A percentile compares a stretch with the other conserved stretches of the same genome.
Evolutionary conservation across 2,797 vertebrate genomes (phyloP).

Genomic region (Erethizon dorsatum): DNA sequence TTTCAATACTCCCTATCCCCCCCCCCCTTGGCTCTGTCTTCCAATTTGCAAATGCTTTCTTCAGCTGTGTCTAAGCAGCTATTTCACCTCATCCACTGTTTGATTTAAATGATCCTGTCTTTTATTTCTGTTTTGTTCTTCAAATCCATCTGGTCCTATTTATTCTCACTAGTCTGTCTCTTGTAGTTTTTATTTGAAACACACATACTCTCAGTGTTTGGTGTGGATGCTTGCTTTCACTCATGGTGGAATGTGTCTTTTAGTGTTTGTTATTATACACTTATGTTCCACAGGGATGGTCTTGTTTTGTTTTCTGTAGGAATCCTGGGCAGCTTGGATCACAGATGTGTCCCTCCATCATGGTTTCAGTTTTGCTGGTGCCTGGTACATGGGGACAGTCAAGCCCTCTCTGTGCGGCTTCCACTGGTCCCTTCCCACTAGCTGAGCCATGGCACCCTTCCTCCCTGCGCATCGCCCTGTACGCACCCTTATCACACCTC

Average conservation of each 20-base stretch:
- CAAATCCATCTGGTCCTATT: not conserved
- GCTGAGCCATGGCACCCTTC: not conserved
- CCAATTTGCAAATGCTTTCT: not conserved
- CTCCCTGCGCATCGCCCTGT: not conserved
- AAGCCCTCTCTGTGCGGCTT: not conserved
- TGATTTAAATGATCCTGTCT: not conserved
- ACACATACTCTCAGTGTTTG: not conserved
- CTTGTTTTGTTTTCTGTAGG: slow-evolving; percentile 31
- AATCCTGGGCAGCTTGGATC: not conserved
- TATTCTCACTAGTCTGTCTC: not conserved
- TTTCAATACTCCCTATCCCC: not conserved
- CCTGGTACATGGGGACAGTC: not conserved
- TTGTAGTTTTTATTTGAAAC: slow-evolving; percentile 25
- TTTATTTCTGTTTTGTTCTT: slow-evolving; percentile 30
- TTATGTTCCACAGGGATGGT: not conserved
- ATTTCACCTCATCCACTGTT: not conserved
- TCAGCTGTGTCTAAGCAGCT: slow-evolving; percentile 17
- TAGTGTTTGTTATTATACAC: not conserved
- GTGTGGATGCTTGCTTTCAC: not conserved
- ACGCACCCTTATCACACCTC: not conserved
- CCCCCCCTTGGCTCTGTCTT: not conserved
- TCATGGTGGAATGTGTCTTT: not conserved
- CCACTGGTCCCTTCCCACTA: not conserved
- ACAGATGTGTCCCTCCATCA: not conserved
- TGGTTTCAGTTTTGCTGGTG: not conserved